Evolutionary conservation across 64 coral and sea anemone genomes (phyloP).

Genomic region (Astreopora myriophthalma): DNA sequence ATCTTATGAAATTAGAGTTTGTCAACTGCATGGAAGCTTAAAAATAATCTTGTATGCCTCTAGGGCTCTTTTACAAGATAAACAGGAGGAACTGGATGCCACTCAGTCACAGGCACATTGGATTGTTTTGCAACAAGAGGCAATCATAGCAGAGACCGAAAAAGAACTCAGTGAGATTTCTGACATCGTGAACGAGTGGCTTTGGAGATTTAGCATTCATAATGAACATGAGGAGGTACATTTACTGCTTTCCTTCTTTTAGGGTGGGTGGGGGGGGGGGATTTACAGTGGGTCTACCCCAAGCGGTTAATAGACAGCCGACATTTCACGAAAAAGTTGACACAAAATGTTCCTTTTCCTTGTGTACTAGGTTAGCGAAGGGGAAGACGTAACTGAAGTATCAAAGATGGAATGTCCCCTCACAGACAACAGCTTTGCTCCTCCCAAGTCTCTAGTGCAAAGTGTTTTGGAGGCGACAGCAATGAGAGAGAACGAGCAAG

Average conservation of each 20-base stretch:
- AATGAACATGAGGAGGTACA: background rate
- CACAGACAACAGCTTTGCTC: background rate
- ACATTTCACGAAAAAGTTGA: no score
- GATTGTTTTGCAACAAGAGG: slow-evolving; percentile 83
- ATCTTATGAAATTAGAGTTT: background rate
- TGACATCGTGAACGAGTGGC: slow-evolving; percentile 60
- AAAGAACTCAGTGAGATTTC: slow-evolving; percentile 66
- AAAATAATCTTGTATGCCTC: background rate
- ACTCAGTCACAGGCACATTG: slow-evolving; percentile 93
- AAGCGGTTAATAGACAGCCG: no score
- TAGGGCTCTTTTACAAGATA: slow-evolving; percentile 76
- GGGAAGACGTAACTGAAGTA: background rate
- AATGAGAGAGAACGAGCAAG: slow-evolving; percentile 19
- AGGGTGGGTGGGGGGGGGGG: no score
- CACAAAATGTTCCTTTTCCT: no score
- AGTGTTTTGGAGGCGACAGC: slow-evolving; percentile 71
- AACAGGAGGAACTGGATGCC: slow-evolving; percentile 90
- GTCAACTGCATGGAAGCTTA: background rate
- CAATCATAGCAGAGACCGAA: slow-evolving; percentile 71
- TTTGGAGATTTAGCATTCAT: slow-evolving; percentile 36
- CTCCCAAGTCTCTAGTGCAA: slow-evolving; percentile 72
- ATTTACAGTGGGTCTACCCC: no score
- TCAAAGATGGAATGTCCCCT: background rate
- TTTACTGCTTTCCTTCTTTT: background rate
- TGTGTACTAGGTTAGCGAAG: background rate